Evolutionary conservation across 2,797 vertebrate species (phyloP), one percentile per base, ranked within the genome.

Genomic region (Myotis findleyi): DNA sequence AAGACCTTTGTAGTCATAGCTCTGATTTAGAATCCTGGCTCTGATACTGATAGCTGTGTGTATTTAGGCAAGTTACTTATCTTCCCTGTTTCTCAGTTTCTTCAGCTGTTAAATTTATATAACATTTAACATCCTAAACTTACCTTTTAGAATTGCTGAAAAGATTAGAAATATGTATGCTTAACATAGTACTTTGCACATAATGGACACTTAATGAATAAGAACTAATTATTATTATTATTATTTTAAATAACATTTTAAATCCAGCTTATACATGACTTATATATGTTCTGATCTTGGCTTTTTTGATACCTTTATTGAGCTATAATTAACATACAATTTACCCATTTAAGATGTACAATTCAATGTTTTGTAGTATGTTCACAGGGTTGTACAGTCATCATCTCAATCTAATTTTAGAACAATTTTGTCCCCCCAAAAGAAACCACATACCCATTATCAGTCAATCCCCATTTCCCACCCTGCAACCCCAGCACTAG

Each of bases 51-150:
- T 86, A 47, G 69, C 89, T 84, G 20, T 79, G 25, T 83, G 7
- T 55, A 17, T 76, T 71, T 81, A 41, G 79, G 21, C 25, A 80
- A 62, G 62, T 82, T 89, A 62, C 18, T 47, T 84, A 87, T 75
- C 8, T 21, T 88, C 23, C 53, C 16, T 90, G 30, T 84, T 81
- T 93, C 49, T 91, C 27, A 69, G 30, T 86, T 84, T 90, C 75
- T 88, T 89, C 12, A 47, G 89, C 66, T 91, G 79, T 89, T 93
- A 88, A 82, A 84, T 77, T 82, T 95, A 75, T 64, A 13, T 64
- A 64, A 80, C 30, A 47, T 84, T 92, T 95, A 87, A 90, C 23
- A 69, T 62, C 44, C 23, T 73, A 55, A 84, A 41, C 36, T 27
- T 85, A 81, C 13, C 17, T 92, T 87, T 79, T 83, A 93, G 76